Base-by-base conservation (phyloP, 2,888 invertebrate species). In the Microchrysa polita region DNA sequence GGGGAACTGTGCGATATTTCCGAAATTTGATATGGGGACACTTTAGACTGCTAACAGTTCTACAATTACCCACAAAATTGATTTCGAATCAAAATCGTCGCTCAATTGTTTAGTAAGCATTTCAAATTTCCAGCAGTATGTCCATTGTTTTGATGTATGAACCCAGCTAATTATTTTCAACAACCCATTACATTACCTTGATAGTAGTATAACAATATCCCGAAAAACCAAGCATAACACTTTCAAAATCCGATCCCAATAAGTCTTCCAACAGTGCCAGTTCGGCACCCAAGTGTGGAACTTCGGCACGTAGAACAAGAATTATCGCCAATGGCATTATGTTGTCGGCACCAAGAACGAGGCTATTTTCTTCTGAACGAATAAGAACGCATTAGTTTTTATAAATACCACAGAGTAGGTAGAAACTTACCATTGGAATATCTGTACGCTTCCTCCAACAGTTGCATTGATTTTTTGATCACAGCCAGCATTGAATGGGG, bases 261-360 rank as follows among this genome's bases (percentile, higher is more conserved):
- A 85, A 77, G 73, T 85, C 85, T 74, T 84, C 84, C 14, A 85
- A 78, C 23, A 85, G 76, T n/a, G 84, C 83, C 74, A 85, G 74
- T 76, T 85, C 85, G 2, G 85, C 85, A 5, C 85, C 85, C 61
- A 85, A 79, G 77, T 85, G 85, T 42, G 84, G 84, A 55, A 85
- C 83, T 57, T 80, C 81, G 0, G 84, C 83, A 61, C 84, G 83
- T 71, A 85, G 76, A 77, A 85, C 80, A 69, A 83, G 75, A 76
- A 83, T 81, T 75, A 85, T 80, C 1, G 82, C 82, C 7, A 85
- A 79, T n/a, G 85, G 84, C 78, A 85, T 83, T 78, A 85, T 83
- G 69, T 81, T 81, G 67, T 85, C 85, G 20, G 83, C 84, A 73
- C 75, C 76, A 27, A 85, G 78, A 77, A 80, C 81, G 67, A 80